A percentile compares a stretch with the other conserved stretches of the same genome.
These are phyloP conservation scores for Schmidtea mediterranea DNA, from an alignment of 1,140 invertebrate species.

Conservation along the genomic window DNA sequence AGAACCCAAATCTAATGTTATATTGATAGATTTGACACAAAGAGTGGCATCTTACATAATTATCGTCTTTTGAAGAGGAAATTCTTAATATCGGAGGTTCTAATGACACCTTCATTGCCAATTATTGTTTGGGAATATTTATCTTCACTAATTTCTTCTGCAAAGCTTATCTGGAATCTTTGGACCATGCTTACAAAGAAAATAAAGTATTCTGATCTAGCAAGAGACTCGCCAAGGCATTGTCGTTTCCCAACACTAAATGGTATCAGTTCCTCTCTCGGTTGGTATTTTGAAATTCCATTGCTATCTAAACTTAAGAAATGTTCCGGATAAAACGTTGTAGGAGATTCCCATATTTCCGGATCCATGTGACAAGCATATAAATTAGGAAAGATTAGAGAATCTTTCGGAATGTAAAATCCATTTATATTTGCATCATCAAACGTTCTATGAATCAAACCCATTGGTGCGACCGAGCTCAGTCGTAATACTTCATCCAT, in stretches of 20 bases:
- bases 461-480: slow-evolving; percentile 22
- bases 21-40: no score
- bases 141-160: no score
- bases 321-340: slow-evolving; percentile 9
- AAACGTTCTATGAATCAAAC: slow-evolving; percentile 17
- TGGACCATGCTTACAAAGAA: slow-evolving; percentile 10
- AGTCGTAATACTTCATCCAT: slow-evolving; percentile 10
- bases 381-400: slow-evolving; percentile 15
- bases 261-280: not conserved
- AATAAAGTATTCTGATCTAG: slow-evolving; percentile 10
- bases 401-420: slow-evolving; percentile 14
- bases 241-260: slow-evolving; percentile 7
- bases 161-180: not conserved
- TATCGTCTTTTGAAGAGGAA: no score
- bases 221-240: slow-evolving; percentile 11
- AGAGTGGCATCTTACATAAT: no score
- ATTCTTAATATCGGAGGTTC: no score
- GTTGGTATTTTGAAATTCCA: slow-evolving; percentile 10
- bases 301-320: slow-evolving; percentile 6
- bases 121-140: no score
- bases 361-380: slow-evolving; percentile 12
- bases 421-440: slow-evolving; percentile 14
- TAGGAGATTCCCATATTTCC: slow-evolving; percentile 7
- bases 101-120: no score
- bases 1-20: no score